These are phyloP conservation scores for Trichacis sp. DNA, from an alignment of 2,888 invertebrate genomes.

Conservation along the genomic window DNA sequence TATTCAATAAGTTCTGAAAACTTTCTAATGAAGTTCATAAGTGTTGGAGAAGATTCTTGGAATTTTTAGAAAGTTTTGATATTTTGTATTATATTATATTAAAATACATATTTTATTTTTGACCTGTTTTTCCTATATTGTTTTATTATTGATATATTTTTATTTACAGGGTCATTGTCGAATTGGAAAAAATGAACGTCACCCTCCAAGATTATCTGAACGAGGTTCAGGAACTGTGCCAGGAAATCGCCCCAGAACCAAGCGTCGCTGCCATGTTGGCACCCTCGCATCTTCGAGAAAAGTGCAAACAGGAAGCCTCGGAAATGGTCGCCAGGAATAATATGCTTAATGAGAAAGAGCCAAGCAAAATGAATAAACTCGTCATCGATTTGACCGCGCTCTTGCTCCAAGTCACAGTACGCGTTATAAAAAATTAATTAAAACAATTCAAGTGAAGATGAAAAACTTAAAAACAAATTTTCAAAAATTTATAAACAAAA, in stretches of 20 bases:
- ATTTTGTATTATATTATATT: no score
- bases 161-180: slow-evolving; percentile 80
- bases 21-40: no score
- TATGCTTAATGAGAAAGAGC: slow-evolving; percentile 72
- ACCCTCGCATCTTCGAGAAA: slow-evolving; percentile 88
- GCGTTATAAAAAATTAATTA: no score
- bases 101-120: no score
- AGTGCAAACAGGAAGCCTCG: slow-evolving; percentile 86
- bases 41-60: no score
- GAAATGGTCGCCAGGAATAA: slow-evolving; percentile 83
- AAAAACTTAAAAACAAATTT: no score
- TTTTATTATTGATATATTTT: no score
- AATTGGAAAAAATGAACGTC: slow-evolving; percentile 90
- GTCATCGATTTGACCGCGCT: slow-evolving; percentile 91
- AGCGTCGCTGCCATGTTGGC: slow-evolving; percentile 88
- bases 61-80: slow-evolving; percentile 13
- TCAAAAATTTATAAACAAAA: no score
- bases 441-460: no score
- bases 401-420: slow-evolving; percentile 86
- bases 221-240: slow-evolving; percentile 86
- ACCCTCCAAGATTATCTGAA: slow-evolving; percentile 88
- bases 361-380: slow-evolving; percentile 79
- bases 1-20: no score
- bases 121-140: no score
- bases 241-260: slow-evolving; percentile 89